Evolutionary conservation across 2,888 invertebrate species (phyloP).

Genomic region (Tipula helvola): DNA sequence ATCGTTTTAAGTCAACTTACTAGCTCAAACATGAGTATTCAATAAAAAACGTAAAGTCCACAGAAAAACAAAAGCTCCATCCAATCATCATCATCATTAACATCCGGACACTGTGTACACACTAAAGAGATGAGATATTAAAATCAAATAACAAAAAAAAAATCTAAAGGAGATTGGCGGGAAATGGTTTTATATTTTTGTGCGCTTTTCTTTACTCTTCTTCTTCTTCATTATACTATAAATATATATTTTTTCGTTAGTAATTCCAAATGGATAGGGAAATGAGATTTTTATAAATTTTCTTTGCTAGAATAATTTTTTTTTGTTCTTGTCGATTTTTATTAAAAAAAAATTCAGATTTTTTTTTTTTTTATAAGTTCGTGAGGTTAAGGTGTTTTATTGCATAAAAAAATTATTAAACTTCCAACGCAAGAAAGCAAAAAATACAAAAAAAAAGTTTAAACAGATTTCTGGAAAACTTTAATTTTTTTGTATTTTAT

Average conservation of each 20-base stretch:
- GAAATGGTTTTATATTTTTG: not conserved
- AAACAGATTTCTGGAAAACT: not conserved
- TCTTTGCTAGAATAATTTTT: not conserved
- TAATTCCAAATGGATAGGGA: not conserved
- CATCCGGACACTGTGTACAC: not conserved
- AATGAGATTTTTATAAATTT: not conserved
- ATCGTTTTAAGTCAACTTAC: no score
- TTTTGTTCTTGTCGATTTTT: not conserved
- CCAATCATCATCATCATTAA: no score
- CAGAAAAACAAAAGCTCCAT: no score
- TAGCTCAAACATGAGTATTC: no score
- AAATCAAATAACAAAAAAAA: not conserved
- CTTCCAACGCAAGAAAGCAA: not conserved
- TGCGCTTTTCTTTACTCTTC: no score
- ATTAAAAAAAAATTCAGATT: not conserved
- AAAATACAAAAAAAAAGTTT: not conserved
- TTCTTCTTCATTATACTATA: not conserved
- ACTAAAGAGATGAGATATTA: not conserved
- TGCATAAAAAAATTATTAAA: not conserved
- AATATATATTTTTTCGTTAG: not conserved
- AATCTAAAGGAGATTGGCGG: not conserved
- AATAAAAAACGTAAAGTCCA: no score
- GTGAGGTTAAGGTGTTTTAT: slow-evolving; percentile 4
- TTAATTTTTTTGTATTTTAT: not conserved
- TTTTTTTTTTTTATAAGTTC: not conserved